Conservation (phyloP, 2,113 vertebrate species). For the Hypanus sabinus region DNA sequence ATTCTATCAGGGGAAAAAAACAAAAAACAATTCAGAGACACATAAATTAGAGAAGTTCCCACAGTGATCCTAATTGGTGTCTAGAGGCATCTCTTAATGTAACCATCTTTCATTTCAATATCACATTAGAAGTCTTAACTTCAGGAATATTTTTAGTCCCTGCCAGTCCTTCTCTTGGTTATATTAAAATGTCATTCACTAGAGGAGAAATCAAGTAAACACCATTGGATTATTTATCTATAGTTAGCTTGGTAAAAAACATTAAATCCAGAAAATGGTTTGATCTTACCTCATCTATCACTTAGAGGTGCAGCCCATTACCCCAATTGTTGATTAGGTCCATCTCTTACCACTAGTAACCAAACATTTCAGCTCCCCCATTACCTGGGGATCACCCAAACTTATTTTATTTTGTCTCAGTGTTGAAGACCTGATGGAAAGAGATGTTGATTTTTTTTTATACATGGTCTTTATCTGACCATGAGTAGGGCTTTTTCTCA, state of each 20-base stretch:
- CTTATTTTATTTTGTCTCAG: no score
- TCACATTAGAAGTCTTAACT: background rate
- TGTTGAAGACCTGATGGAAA: no score
- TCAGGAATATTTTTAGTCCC: background rate
- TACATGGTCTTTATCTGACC: background rate
- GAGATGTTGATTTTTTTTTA: background rate
- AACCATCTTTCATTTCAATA: background rate
- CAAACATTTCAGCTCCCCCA: no score
- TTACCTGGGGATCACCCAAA: no score
- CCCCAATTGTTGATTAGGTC: no score
- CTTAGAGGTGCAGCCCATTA: background rate
- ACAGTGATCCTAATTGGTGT: background rate
- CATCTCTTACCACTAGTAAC: no score
- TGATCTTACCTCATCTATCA: background rate
- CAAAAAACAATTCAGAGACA: background rate
- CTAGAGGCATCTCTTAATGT: background rate
- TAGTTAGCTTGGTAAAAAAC: background rate
- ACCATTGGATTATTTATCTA: background rate
- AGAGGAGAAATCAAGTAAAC: background rate
- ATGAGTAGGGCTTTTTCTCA: background rate
- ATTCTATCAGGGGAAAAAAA: background rate
- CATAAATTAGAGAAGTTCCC: background rate
- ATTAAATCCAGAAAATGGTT: background rate
- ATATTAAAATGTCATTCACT: background rate
- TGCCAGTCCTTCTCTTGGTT: background rate